Evolutionary conservation across 2,797 vertebrate species (phyloP).

Genomic region (Sebastes hopkinsi): DNA sequence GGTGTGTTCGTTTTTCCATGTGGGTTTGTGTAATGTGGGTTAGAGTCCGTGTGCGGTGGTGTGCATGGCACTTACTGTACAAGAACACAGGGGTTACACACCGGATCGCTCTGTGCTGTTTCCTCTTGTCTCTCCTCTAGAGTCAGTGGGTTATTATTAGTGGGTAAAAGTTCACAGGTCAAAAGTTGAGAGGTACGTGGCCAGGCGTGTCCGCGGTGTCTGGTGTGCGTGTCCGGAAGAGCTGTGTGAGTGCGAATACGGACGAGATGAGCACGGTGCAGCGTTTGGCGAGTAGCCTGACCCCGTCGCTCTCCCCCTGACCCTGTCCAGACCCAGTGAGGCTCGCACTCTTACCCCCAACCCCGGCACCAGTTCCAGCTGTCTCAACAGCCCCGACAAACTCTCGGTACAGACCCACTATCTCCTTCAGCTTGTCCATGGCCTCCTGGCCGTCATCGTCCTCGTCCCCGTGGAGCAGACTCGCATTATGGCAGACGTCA

Average conservation of each 20-base stretch:
- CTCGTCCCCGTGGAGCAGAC: slow-evolving; percentile 30
- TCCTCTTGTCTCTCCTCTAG: slow-evolving; percentile 35
- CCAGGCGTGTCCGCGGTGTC: slow-evolving; percentile 73
- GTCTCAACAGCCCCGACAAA: slow-evolving; percentile 90
- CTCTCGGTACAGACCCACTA: slow-evolving; percentile 89
- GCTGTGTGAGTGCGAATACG: slow-evolving; percentile 92
- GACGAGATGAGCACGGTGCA: slow-evolving; percentile 94
- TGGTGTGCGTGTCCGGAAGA: slow-evolving; percentile 84
- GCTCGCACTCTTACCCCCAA: slow-evolving; percentile 44
- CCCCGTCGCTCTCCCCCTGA: slow-evolving; percentile 80
- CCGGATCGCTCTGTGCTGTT: slow-evolving; percentile 69
- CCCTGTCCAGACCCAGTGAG: slow-evolving; percentile 66
- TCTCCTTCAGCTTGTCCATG: slow-evolving; percentile 86
- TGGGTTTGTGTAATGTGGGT: slow-evolving; percentile 47
- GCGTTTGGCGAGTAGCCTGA: slow-evolving; percentile 88
- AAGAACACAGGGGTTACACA: slow-evolving; percentile 77
- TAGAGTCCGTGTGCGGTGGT: slow-evolving; percentile 67
- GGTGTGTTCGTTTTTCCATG: slow-evolving; percentile 39
- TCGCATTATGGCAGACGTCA: slow-evolving; percentile 73
- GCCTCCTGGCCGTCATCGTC: slow-evolving; percentile 79
- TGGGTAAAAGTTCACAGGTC: slow-evolving; percentile 62
- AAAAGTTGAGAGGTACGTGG: slow-evolving; percentile 81
- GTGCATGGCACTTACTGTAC: slow-evolving; percentile 84
- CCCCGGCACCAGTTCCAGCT: slow-evolving; percentile 67
- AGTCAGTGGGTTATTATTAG: slow-evolving; percentile 48